These are phyloP conservation scores for Cyclina sinensis DNA, from an alignment of 1,140 invertebrate species.

Conservation along the genomic window DNA sequence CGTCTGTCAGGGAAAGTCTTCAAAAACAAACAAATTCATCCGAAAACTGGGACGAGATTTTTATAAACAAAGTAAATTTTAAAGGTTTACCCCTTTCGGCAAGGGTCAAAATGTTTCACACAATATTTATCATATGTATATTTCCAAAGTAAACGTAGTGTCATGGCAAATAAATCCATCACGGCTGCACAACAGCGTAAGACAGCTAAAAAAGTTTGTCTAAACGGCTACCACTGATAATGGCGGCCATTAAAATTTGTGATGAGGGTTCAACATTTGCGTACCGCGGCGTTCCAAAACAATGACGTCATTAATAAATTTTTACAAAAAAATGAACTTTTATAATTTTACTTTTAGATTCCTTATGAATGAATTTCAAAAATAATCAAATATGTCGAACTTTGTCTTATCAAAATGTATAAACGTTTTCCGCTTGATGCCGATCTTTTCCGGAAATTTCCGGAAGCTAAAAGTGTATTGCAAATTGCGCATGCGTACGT, in stretches of 20 bases:
- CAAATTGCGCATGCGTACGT: slow-evolving; percentile 53
- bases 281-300: slow-evolving; percentile 66
- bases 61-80: slow-evolving; percentile 50
- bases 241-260: slow-evolving; percentile 80
- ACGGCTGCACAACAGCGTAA: neutral
- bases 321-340: too few relatives aligned
- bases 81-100: neutral
- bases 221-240: slow-evolving; percentile 44
- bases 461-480: slow-evolving; percentile 25
- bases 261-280: slow-evolving; percentile 73
- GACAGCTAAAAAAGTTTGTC: neutral
- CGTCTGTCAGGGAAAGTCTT: neutral
- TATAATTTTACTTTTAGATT: too few relatives aligned
- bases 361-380: too few relatives aligned
- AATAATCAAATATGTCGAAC: too few relatives aligned
- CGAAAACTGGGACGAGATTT: slow-evolving; percentile 58
- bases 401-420: too few relatives aligned
- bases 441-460: slow-evolving; percentile 11
- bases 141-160: slow-evolving; percentile 35
- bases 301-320: slow-evolving; percentile 70
- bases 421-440: too few relatives aligned
- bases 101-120: slow-evolving; percentile 34
- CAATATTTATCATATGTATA: slow-evolving; percentile 42
- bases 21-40: slow-evolving; percentile 61
- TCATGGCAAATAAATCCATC: slow-evolving; percentile 62